Conservation (phyloP, 2,797 vertebrate genomes). For the Alca torda region DNA sequence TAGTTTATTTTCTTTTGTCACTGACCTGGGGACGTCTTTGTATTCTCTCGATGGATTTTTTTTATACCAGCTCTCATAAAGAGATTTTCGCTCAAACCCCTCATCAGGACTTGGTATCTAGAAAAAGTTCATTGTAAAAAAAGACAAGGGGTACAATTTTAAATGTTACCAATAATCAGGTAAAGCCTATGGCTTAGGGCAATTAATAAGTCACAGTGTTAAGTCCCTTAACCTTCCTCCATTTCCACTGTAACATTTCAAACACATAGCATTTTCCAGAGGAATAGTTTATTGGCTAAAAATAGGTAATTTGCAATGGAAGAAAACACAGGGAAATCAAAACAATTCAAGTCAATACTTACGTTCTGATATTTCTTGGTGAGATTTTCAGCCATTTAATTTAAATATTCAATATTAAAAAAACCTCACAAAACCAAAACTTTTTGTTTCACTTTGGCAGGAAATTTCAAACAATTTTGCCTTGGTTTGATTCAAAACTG, state of each 20-base stretch:
- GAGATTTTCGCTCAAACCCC: slow-evolving; percentile 86
- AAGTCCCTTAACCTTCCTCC: neutral
- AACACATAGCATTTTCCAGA: neutral
- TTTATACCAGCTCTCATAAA: slow-evolving; percentile 92
- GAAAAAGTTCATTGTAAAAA: neutral
- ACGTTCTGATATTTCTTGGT: neutral
- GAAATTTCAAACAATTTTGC: neutral
- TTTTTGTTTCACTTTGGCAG: neutral
- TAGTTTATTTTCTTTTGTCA: neutral
- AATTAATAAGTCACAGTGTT: neutral
- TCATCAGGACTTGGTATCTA: slow-evolving; percentile 91
- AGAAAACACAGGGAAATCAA: neutral
- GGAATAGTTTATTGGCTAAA: neutral
- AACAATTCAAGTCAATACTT: neutral
- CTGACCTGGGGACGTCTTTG: slow-evolving; percentile 85
- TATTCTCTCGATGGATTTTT: slow-evolving; percentile 87
- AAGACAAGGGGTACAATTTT: neutral
- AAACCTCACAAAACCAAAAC: neutral
- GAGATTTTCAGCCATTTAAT: neutral
- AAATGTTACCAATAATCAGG: neutral
- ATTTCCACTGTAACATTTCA: neutral
- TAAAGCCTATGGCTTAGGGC: neutral
- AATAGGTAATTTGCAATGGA: neutral
- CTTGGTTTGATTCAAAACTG: neutral
- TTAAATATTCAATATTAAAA: neutral